phyloP scores from a whole-genome alignment of 2,888 invertebrate species.

The Zygogramma bicolorata region DNA sequence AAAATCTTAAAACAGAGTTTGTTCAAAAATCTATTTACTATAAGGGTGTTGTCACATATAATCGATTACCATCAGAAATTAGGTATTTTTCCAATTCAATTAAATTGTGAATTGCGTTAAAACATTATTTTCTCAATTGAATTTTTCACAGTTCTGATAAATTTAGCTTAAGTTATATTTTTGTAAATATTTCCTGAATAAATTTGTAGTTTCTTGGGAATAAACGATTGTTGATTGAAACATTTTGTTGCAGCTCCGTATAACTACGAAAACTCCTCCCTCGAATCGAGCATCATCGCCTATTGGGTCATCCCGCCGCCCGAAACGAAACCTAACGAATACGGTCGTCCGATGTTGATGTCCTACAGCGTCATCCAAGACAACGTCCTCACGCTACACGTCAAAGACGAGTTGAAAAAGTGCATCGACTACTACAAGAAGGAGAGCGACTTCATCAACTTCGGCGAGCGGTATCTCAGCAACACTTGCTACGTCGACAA shows the following conservation, averaged over 20 bases:
- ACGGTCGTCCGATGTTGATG: slow-evolving; percentile 92
- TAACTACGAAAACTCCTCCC: slow-evolving; percentile 81
- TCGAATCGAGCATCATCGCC: slow-evolving; percentile 86
- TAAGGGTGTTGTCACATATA: too few relatives aligned
- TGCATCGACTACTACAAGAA: slow-evolving; percentile 87
- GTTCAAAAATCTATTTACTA: too few relatives aligned
- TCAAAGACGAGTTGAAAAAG: slow-evolving; percentile 87
- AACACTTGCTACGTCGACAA: slow-evolving; percentile 86
- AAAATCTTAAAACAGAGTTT: too few relatives aligned
- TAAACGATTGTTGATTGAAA: not conserved
- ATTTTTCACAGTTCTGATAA: too few relatives aligned
- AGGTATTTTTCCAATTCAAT: too few relatives aligned
- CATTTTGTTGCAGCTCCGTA: slow-evolving; percentile 78
- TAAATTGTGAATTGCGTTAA: too few relatives aligned
- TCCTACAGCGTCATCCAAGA: slow-evolving; percentile 89
- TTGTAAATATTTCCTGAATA: too few relatives aligned
- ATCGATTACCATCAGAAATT: too few relatives aligned
- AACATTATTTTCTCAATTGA: too few relatives aligned
- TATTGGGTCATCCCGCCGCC: slow-evolving; percentile 98
- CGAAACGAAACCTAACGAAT: slow-evolving; percentile 91
- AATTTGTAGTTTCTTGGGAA: too few relatives aligned
- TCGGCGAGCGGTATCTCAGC: slow-evolving; percentile 76
- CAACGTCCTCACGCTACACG: slow-evolving; percentile 81
- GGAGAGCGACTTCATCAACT: slow-evolving; percentile 76
- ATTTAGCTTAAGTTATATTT: too few relatives aligned